Evolutionary conservation across 2,888 invertebrate genomes (phyloP), one percentile per base, ranked within the genome.

Genomic region (Rhodophaea formosa): DNA sequence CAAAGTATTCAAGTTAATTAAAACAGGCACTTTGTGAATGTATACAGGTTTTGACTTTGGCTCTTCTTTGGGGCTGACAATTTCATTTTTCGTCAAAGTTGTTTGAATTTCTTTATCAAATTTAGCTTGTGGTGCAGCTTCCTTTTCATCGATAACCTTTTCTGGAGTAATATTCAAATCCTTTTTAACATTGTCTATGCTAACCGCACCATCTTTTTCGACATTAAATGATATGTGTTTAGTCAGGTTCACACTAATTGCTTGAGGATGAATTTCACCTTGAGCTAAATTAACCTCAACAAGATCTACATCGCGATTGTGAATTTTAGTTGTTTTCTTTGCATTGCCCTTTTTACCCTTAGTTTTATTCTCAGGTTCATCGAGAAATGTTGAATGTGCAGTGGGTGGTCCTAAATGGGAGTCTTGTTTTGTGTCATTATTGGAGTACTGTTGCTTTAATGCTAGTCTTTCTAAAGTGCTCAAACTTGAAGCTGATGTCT

Each of bases 401-500:
- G 88, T 88, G 3, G 93, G 93, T 6, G 71, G 61, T 5, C 92
- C 93, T 43, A 89, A 54, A 15, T 74, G 67, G 44, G 69, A 73
- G 14, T 76, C 75, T 42, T 80, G 71, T 66, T 82, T 82, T 7
- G 79, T 74, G 51, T 88, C 87, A 75, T 85, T 89, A 52, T 83
- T 85, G 32, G 88, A 82, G 66, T 87, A 90, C 62, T 91, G 91
- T 70, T 89, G 89, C 57, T 88, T 88, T 53, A 94, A 75, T 16
- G 94, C 94, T 65, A 94, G 89, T 65, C 93, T 89, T 77, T 94
- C 94, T 65, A 94, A 82, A 2, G 94, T 94, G 67, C 94, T 93
- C 14, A 94, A 77, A 60, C 85, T 84, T 10, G 89, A 88, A 5
- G 80, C 85, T 8, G 89, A 86, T 23, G 84, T 85, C 63, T 92